Percentiles rank a stretch among this genome's conserved stretches.
These are phyloP conservation scores for Hemicrepidius hirtus DNA, from an alignment of 2,888 invertebrate species.

Conservation along the genomic window DNA sequence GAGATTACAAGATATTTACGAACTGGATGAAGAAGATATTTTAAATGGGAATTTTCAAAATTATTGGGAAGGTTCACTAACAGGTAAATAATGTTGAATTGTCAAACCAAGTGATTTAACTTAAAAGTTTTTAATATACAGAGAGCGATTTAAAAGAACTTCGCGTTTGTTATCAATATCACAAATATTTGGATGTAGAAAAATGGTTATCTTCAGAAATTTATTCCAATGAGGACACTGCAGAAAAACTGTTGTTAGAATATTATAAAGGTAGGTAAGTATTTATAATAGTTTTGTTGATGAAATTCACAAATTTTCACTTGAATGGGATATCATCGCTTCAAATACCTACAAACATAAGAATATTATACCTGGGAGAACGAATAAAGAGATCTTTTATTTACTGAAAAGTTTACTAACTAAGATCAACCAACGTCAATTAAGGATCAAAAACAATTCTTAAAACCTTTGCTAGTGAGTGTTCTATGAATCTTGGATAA, in stretches of 20 bases:
- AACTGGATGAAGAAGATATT: slow-evolving; percentile 1
- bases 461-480: too few relatives aligned
- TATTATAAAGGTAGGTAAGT: background rate
- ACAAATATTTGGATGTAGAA: background rate
- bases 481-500: too few relatives aligned
- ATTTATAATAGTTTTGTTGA: too few relatives aligned
- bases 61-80: slow-evolving; percentile 7
- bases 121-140: background rate
- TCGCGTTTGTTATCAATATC: background rate
- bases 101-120: background rate
- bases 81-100: background rate
- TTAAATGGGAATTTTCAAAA: background rate
- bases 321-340: too few relatives aligned
- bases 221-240: background rate
- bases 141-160: slow-evolving; percentile 8
- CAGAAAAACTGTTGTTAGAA: background rate
- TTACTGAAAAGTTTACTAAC: too few relatives aligned
- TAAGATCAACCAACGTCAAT: too few relatives aligned
- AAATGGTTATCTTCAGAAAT: background rate
- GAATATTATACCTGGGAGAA: too few relatives aligned
- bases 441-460: too few relatives aligned
- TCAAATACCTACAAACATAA: too few relatives aligned
- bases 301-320: too few relatives aligned
- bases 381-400: too few relatives aligned
- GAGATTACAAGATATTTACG: slow-evolving; percentile 13